Conservation (phyloP, 1,140 invertebrate genomes). For the Formica exsecta region DNA sequence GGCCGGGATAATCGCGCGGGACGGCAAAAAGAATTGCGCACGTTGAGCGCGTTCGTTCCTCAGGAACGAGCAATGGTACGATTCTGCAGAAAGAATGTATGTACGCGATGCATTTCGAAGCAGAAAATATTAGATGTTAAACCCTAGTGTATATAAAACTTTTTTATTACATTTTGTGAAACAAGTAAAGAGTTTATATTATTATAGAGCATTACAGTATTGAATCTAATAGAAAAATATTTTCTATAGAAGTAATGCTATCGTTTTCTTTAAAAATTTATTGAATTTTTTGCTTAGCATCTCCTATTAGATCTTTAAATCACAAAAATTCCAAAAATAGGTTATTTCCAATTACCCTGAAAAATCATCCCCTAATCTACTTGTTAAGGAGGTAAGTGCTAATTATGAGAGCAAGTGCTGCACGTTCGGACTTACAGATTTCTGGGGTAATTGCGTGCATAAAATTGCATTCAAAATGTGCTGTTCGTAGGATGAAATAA, state of each 20-base stretch:
- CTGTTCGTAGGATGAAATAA: conserved; percentile 69
- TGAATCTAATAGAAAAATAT: background rate
- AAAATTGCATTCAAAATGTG: conserved; percentile 74
- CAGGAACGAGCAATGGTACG: conserved; percentile 2
- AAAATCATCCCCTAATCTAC: background rate
- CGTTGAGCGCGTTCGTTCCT: conserved; percentile 31
- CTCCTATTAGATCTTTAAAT: too few relatives aligned
- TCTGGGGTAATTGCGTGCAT: conserved; percentile 77
- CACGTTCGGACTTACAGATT: conserved; percentile 44
- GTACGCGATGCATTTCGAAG: background rate
- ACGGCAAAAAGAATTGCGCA: conserved; percentile 23
- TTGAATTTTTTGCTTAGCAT: background rate
- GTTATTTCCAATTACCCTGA: background rate
- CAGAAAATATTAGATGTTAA: background rate
- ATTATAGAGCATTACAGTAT: too few relatives aligned
- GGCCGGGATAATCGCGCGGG: conserved; percentile 72
- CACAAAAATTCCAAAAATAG: background rate
- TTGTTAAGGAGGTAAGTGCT: conserved; percentile 30
- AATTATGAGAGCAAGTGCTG: conserved; percentile 52
- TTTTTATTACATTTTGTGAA: background rate
- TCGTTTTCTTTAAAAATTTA: background rate
- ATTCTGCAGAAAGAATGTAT: background rate
- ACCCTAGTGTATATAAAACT: background rate
- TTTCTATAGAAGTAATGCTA: too few relatives aligned
- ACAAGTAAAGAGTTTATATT: background rate